Percentiles rank a stretch among this genome's conserved stretches.
phyloP scores from a whole-genome alignment of 2,113 vertebrate genomes.

The Mustela nigripes region DNA sequence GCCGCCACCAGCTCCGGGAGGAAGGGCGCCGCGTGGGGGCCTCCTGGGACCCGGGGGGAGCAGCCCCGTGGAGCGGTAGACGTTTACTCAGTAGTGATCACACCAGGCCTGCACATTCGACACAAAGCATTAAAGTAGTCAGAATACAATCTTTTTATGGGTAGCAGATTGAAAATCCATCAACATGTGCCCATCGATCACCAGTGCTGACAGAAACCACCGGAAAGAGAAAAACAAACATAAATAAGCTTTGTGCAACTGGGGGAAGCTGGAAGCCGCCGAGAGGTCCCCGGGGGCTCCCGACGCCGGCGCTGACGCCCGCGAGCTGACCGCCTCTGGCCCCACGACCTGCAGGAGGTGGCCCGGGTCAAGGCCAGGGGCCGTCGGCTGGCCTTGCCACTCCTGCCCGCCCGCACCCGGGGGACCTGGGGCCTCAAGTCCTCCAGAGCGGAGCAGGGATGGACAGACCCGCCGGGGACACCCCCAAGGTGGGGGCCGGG shows the following conservation, averaged over 20 bases:
- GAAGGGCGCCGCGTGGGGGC: accelerated
- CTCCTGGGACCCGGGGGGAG: accelerated
- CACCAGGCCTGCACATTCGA: neutral
- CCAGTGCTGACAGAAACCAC: neutral
- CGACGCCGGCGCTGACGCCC: accelerated
- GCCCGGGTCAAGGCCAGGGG: accelerated
- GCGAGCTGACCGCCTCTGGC: neutral
- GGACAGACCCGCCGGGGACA: accelerated
- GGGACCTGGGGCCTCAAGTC: too few species aligned
- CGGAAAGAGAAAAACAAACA: neutral
- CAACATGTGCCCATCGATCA: neutral
- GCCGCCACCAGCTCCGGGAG: accelerated
- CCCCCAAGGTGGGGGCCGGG: too few species aligned
- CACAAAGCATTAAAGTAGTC: conserved; percentile 10
- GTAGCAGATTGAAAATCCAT: conserved; percentile 62
- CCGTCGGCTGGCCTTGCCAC: accelerated
- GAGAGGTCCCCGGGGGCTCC: accelerated
- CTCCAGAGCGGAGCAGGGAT: neutral
- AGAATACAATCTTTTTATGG: conserved; percentile 55
- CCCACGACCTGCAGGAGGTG: accelerated
- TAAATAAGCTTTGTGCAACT: neutral
- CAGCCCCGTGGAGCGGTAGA: neutral
- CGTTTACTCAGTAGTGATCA: neutral
- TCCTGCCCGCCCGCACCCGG: accelerated
- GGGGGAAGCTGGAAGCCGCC: accelerated